phyloP scores from a whole-genome alignment of 2,113 vertebrate genomes.

The Dipodomys merriami region DNA sequence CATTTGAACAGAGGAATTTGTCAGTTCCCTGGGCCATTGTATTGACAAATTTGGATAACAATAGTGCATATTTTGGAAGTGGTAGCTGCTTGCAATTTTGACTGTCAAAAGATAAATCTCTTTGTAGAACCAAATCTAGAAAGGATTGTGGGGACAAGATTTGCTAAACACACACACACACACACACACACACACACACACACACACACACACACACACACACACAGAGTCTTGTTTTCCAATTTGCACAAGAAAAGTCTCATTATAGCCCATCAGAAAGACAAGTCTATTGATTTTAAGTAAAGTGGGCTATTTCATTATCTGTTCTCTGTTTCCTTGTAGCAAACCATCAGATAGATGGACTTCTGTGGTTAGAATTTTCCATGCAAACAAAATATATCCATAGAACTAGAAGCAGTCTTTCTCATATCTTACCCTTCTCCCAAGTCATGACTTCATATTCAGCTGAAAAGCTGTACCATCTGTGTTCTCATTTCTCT shows the following conservation, averaged over 20 bases:
- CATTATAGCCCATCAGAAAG: not conserved
- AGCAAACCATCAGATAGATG: not conserved
- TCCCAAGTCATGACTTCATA: not conserved
- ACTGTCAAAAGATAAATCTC: constrained; percentile 11
- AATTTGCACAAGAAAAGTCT: not conserved
- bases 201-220: not conserved
- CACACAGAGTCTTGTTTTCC: not conserved
- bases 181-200: not conserved
- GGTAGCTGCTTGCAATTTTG: not conserved
- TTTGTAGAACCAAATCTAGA: not conserved
- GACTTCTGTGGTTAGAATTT: constrained; percentile 15
- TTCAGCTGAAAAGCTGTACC: not conserved
- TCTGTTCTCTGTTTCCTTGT: not conserved
- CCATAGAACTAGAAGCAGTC: not conserved
- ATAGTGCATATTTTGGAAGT: not conserved
- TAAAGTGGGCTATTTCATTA: constrained; percentile 47
- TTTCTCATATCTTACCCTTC: not conserved
- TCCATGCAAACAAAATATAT: not conserved
- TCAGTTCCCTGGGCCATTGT: not conserved
- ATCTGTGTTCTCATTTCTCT: not conserved
- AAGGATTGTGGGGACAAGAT: not conserved
- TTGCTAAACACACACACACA: not conserved
- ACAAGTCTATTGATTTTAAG: not conserved
- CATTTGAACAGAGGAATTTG: not conserved
- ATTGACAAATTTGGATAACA: not conserved